These are phyloP conservation scores for Caenorhabditis japonica DNA, from an alignment of 2,888 invertebrate species.

Conservation along the genomic window DNA sequence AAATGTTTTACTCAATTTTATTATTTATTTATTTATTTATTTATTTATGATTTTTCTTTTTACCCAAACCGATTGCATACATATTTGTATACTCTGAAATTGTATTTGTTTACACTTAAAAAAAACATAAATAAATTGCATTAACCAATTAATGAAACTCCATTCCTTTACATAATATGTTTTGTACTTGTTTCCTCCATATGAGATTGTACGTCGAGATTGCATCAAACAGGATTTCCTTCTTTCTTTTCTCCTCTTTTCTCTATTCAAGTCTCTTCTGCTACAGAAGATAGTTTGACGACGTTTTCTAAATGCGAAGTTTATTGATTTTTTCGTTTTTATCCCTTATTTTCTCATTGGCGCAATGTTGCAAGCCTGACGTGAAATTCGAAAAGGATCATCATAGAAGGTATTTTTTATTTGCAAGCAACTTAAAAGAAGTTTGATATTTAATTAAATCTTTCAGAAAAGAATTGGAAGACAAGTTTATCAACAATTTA, in stretches of 20 bases:
- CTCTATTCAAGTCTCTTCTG: background rate
- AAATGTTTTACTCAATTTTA: too few species aligned
- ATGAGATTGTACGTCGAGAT: conserved; percentile 15
- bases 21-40: too few species aligned
- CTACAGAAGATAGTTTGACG: conserved; percentile 1
- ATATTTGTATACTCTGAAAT: too few species aligned
- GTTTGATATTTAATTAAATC: background rate
- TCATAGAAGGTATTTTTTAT: conserved; percentile 51
- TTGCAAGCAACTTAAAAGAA: too few species aligned
- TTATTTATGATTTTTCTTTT: too few species aligned
- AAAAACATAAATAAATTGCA: too few species aligned
- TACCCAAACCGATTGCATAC: too few species aligned
- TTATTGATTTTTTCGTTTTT: background rate
- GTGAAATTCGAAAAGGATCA: conserved; percentile 54
- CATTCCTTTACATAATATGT: background rate
- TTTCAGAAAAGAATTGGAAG: conserved; percentile 52
- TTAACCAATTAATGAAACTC: too few species aligned
- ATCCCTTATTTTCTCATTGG: background rate
- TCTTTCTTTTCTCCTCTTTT: background rate
- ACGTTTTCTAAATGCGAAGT: too few species aligned
- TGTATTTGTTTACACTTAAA: too few species aligned
- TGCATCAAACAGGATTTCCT: conserved; percentile 33
- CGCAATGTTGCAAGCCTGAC: conserved; percentile 33
- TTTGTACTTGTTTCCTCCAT: conserved; percentile 3
- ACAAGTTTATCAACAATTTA: conserved; percentile 41